These are phyloP conservation scores for Opisthocomus hoazin DNA, from an alignment of 2,113 vertebrate genomes.

Conservation along the genomic window DNA sequence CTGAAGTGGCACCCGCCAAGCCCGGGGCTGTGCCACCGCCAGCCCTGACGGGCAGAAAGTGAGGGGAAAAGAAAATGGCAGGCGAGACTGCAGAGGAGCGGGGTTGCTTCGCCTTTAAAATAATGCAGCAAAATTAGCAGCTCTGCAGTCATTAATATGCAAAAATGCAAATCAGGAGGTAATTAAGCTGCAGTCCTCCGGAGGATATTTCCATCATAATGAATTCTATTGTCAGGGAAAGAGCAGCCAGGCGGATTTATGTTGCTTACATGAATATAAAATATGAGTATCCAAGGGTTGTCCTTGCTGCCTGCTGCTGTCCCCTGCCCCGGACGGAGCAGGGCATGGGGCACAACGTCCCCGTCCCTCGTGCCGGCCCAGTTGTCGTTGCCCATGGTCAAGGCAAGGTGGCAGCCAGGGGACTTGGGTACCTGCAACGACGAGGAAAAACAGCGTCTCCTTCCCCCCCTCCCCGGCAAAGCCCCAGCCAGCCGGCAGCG, in stretches of 20 bases:
- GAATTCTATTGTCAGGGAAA: conserved; percentile 65
- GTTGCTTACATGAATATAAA: conserved; percentile 58
- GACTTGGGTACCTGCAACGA: neutral
- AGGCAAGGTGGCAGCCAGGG: neutral
- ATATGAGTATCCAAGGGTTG: neutral
- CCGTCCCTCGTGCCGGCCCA: neutral
- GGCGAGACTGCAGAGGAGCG: neutral
- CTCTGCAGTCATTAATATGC: conserved; percentile 73
- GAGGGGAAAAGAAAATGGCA: neutral
- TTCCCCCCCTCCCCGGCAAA: neutral
- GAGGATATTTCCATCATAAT: conserved; percentile 66
- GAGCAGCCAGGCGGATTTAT: conserved; percentile 45
- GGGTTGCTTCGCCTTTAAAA: conserved; percentile 63
- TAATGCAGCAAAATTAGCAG: conserved; percentile 65
- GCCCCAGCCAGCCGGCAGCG: rapidly evolving
- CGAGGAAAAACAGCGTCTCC: neutral
- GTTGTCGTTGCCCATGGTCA: rapidly evolving
- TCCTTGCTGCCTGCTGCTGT: conserved; percentile 13
- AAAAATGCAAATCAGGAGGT: conserved; percentile 77
- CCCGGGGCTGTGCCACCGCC: neutral
- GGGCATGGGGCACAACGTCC: neutral
- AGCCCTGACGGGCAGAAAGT: neutral
- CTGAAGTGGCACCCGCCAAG: neutral
- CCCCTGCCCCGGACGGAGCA: neutral
- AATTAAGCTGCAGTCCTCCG: conserved; percentile 68